A percentile compares a stretch with the other conserved stretches of the same genome.
phyloP scores from a whole-genome alignment of 2,797 vertebrate genomes.

The Platalea minor region DNA sequence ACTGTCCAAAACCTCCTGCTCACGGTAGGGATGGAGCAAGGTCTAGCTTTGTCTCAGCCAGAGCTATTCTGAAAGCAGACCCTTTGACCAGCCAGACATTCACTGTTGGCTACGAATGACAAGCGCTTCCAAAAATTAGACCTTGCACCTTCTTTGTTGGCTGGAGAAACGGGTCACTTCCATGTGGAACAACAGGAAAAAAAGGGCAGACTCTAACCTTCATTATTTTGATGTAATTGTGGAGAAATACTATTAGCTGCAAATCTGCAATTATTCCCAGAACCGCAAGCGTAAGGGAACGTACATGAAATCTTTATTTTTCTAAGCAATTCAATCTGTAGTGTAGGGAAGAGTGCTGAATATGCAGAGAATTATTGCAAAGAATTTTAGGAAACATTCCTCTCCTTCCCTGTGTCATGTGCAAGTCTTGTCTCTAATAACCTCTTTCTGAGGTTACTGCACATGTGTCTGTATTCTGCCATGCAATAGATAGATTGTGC shows the following conservation, averaged over 20 bases:
- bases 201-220: neutral
- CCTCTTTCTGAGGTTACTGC: neutral
- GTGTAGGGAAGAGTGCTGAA: neutral
- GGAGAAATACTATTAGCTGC: neutral
- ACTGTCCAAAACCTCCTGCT: neutral
- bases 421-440: neutral
- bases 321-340: neutral
- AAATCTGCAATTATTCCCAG: neutral
- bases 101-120: neutral
- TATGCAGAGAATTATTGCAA: neutral
- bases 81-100: neutral
- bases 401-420: neutral
- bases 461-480: neutral
- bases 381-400: neutral
- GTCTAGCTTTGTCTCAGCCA: neutral
- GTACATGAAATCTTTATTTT: neutral
- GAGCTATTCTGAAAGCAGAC: neutral
- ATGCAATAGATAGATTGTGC: neutral
- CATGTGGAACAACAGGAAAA: neutral
- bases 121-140: neutral
- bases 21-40: rapidly evolving
- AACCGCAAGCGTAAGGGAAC: neutral
- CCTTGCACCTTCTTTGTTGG: neutral
- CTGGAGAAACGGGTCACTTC: neutral
- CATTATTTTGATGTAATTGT: neutral